Base-by-base conservation (phyloP, 35 echinoderm and acorn worm species). In the Apostichopus californicus region DNA sequence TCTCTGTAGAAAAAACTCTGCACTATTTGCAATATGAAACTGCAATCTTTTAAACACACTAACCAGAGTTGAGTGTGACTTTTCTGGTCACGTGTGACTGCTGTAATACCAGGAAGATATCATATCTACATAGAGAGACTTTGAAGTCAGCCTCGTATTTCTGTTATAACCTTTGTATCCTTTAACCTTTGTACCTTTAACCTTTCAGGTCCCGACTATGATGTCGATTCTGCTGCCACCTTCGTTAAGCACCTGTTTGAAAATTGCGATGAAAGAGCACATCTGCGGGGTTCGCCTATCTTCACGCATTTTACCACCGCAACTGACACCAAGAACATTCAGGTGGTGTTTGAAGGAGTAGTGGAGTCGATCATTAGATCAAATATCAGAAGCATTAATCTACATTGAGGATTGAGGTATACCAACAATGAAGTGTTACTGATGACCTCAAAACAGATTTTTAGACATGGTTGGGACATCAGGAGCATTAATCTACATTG, bases 271-370 rank as follows among this genome's bases (percentile, higher is more conserved):
- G 86, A 92, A 56, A 95, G 94, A 55, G 87, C 85, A 15, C 88
- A 91, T 17, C 93, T 95, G 46, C 83, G 83, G 23, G 87, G 86
- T 24, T 89, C 86, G 6, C 86, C 86, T 52, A 86, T 98, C 73
- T 98, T 94, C 61, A 95, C 97, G 11, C 97, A 98, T 82, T 98
- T 98, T 93, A 98, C 97, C 79, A 98, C 97, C n/a, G 97, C 97
- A 73, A 98, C 97, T 3, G 97, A 98, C 73, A 98, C 97, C 15
- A 94, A 56, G 18, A 98, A 98, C 89, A 93, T 98, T n/a, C 93
- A 98, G 91, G 95, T 96, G 14, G 95, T 98, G 65, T 98, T 98
- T 93, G 95, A 98, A 75, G 95, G 94, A 12, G 93, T 96, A 54
- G 93, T 95, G 24, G 91, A 98, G 26, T 96, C 95, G 17, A 93